A percentile compares a stretch with the other conserved stretches of the same genome.
phyloP scores from a whole-genome alignment of 2,888 invertebrate species.

The Zelleria hepariella region DNA sequence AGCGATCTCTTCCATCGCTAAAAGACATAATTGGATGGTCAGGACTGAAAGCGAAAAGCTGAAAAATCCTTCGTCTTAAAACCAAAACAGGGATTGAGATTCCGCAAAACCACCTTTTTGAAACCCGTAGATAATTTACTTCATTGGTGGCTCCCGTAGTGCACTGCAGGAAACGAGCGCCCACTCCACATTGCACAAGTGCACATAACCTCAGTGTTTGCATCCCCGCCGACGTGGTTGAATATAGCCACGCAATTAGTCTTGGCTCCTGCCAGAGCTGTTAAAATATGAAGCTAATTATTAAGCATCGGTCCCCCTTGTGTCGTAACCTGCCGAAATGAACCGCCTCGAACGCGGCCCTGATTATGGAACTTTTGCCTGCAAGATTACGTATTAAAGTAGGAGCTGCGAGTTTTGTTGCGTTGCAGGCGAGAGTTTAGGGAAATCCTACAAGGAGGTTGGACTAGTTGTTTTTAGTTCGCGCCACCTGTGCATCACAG shows the following conservation, averaged over 20 bases:
- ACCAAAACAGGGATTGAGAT: too few species aligned
- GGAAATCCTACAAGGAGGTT: not conserved
- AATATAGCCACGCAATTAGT: not conserved
- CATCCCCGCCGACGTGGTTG: not conserved
- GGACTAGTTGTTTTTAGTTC: not conserved
- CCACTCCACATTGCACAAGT: too few species aligned
- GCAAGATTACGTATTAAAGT: not conserved
- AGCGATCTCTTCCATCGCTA: too few species aligned
- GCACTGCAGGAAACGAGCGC: too few species aligned
- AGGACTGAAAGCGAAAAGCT: too few species aligned
- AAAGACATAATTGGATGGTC: too few species aligned
- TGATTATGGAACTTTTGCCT: conserved; percentile 12
- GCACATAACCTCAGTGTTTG: not conserved
- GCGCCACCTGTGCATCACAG: not conserved
- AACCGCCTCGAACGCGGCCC: conserved; percentile 28
- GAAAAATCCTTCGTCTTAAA: too few species aligned
- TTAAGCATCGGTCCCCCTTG: conserved; percentile 60
- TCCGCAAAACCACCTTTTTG: too few species aligned
- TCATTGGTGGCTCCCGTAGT: too few species aligned
- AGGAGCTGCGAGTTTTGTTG: not conserved
- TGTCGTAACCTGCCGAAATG: conserved; percentile 51
- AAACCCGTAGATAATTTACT: too few species aligned
- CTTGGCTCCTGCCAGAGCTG: not conserved
- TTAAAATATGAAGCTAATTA: conserved; percentile 62
- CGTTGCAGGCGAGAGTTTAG: not conserved